Evolutionary conservation across 2,888 invertebrate species (phyloP), one percentile per base, ranked within the genome.

Genomic region (Temnothorax unifasciatus): DNA sequence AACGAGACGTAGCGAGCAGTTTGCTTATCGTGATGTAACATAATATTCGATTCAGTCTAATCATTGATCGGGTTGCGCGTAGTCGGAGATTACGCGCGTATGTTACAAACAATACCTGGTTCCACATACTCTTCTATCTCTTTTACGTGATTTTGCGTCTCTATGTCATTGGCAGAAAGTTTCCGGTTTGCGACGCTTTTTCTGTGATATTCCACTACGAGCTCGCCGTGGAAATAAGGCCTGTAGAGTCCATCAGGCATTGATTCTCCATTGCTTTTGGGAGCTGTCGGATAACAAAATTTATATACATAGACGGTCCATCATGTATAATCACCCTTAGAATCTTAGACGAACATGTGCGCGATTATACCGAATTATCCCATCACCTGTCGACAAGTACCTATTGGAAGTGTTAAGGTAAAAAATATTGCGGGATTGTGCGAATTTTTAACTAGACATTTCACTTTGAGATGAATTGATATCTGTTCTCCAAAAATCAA

Each of bases 171-270:
- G 54, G 9, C 1, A 2, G 73, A 29, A 44, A 41, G 15, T 15
- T 84, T 71, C 8, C 9, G 71, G 13, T 25, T 88, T 29, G 88
- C 88, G 15, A 93, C 38, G 71, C 93, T 94, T 57, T 93, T 94
- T 66, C 92, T 91, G 3, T 29, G 29, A 82, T 93, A 94, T 79
- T 94, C 94, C 29, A 88, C 77, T 0, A 92, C 88, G n/a, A 93
- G 89, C 75, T 95, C 95, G 2, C 94, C 93, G 44, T 94, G 95
- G 82, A 93, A 93, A 83, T 94, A 93, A 4, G 95, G 94, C 38
- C 92, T 93, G 87, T 95, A 95, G 3, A 93, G 93, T 3, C 95
- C 95, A 13, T 89, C 86, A 0, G 92, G 85, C 92, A 93, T 93
- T 25, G 81, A 82, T 6, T 93, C 92, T 75, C 88, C 90, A 34